Conservation (phyloP, 2,797 vertebrate genomes). For the Mus caroli region DNA sequence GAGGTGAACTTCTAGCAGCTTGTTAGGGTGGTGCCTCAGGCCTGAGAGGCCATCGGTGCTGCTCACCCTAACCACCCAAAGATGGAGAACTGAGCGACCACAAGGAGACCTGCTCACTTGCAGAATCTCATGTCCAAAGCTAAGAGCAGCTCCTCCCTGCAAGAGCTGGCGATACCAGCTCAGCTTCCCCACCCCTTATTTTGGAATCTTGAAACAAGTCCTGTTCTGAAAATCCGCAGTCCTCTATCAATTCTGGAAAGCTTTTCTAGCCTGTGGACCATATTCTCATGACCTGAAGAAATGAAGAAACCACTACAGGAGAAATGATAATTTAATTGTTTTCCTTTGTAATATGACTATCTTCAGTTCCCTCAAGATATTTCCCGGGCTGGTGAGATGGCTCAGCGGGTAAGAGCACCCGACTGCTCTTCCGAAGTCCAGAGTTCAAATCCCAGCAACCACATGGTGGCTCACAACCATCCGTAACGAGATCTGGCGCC, state of each 20-base stretch:
- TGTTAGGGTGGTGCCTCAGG: neutral
- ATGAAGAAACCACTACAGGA: neutral
- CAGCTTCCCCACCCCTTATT: neutral
- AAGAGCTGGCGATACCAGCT: neutral
- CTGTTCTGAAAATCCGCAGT: neutral
- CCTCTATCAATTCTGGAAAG: neutral
- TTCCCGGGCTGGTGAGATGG: no score
- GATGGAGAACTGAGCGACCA: neutral
- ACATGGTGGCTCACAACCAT: no score
- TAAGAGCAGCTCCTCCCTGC: neutral
- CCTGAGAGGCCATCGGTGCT: neutral
- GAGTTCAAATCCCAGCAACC: no score
- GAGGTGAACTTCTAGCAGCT: neutral
- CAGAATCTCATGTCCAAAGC: neutral
- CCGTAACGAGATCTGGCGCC: no score
- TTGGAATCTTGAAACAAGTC: neutral
- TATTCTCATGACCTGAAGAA: neutral
- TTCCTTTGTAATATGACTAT: neutral
- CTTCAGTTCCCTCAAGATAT: neutral
- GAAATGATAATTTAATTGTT: neutral
- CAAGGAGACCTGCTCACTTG: neutral
- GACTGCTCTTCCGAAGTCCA: no score
- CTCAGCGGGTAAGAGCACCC: no score
- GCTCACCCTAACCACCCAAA: neutral
- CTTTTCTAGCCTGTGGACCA: neutral